Base-by-base conservation (phyloP, 2,888 invertebrate genomes). In the Empis livida region DNA sequence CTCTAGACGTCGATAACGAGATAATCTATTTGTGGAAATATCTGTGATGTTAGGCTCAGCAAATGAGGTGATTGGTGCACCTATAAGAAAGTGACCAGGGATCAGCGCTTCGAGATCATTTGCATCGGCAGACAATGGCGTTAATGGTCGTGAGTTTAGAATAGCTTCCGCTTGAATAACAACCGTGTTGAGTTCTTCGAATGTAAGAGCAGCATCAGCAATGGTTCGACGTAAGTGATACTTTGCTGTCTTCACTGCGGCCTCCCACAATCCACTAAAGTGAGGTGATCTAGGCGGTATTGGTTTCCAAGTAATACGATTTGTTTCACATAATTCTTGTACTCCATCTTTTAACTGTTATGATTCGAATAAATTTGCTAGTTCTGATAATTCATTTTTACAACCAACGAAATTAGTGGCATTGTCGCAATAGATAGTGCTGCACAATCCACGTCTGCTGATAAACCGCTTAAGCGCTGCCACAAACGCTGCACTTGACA, bases 131-230 rank as follows among this genome's bases (percentile, higher is more conserved):
- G 52, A 53, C 27, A 53, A 10, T 9, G 53, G 43, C 6, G 50
- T 48, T 13, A 55, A 23, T 2, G 56, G 55, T 4, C 55, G 48
- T 13, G 57, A 55, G 44, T 57, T 58, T 13, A 58, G 45, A 37
- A 55, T 51, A 5, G 54, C 51, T 48, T 56, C 55, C 4, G 55
- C 48, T 52, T 56, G 52, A 16, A 51, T 41, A 2, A 54, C 41
- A 2, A 55, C 46, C 9, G 55, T 53, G n/a, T 51, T 45, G 1
- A 54, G 42, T 15, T 56, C 51, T 46, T 53, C 53, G 16, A 42
- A 47, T 9, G 53, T 53, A 0, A 55, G 16, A 9, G 44, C 27
- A 8, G 53, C 49, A 5, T 47, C 30, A 10, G 49, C 32, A 5
- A 49, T 45, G n/a, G 51, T 52, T 15, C 47, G 51, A 1, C 50